Conservation (phyloP, 2,888 invertebrate species). For the Lymantria dispar region DNA sequence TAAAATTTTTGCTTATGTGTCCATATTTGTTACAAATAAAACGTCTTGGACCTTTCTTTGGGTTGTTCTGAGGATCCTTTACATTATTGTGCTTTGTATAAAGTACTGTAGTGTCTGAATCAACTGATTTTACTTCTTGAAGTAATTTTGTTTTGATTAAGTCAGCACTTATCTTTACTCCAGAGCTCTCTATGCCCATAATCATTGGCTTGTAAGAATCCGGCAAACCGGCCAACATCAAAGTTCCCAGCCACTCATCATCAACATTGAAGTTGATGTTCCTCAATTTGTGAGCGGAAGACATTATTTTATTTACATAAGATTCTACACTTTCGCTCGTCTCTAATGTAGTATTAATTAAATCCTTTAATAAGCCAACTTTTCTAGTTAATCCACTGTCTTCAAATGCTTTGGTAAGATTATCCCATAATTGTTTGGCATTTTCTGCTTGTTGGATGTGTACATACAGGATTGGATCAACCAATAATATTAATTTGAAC, state of each 20-base stretch:
- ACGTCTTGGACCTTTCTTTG: conserved; percentile 20
- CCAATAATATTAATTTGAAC: conserved; percentile 12
- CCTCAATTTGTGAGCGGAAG: conserved; percentile 21
- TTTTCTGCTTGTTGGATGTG: conserved; percentile 20
- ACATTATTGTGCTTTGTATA: conserved; percentile 3
- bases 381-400: conserved; percentile 15
- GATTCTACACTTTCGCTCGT: conserved; percentile 14
- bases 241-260: conserved; percentile 10
- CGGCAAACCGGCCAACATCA: conserved; percentile 17
- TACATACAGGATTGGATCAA: conserved; percentile 17
- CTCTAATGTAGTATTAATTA: conserved; percentile 11
- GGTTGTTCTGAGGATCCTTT: conserved; percentile 2
- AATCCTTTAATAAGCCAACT: conserved; percentile 15
- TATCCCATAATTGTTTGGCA: conserved; percentile 21
- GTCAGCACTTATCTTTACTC: conserved; percentile 17
- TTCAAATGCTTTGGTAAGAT: conserved; percentile 15
- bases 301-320: conserved; percentile 19
- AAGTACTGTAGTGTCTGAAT: conserved; percentile 7
- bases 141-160: conserved; percentile 19
- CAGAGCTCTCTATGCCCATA: conserved; percentile 22
- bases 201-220: conserved; percentile 15
- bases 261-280: conserved; percentile 18
- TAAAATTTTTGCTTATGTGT: background rate
- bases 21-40: conserved; percentile 22
- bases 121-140: conserved; percentile 4